Evolutionary conservation across 2,113 vertebrate species (phyloP).

Genomic region (Nerophis ophidion): DNA sequence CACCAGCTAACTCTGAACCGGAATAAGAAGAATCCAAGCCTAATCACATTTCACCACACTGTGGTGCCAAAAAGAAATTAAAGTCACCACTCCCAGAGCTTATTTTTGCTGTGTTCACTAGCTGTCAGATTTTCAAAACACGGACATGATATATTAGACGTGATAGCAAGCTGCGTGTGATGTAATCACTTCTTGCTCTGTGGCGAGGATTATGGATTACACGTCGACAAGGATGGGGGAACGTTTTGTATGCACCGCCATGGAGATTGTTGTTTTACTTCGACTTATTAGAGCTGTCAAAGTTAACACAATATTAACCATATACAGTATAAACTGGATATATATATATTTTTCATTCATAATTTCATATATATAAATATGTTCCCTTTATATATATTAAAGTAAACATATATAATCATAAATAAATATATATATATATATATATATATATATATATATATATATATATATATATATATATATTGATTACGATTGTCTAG

Average conservation of each 20-base stretch:
- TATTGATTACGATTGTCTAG: no score
- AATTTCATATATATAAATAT: no score
- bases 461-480: no score
- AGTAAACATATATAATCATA: no score
- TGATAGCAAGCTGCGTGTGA: conserved; percentile 14
- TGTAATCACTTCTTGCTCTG: conserved; percentile 22
- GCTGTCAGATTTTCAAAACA: not conserved
- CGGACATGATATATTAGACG: conserved; percentile 11
- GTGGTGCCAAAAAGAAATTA: not conserved
- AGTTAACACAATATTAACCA: no score
- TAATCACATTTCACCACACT: not conserved
- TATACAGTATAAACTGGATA: no score
- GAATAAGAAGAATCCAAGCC: conserved; percentile 2
- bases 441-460: no score
- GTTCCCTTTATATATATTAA: no score
- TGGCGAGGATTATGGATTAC: conserved; percentile 10
- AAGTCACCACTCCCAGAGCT: not conserved
- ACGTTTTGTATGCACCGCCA: conserved; percentile 17
- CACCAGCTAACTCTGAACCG: not conserved
- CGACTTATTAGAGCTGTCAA: not conserved
- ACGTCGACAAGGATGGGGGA: conserved; percentile 8
- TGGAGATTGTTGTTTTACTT: conserved; percentile 16
- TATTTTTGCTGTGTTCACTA: not conserved
- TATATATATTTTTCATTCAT: no score
- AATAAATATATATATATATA: no score